A percentile compares a stretch with the other conserved stretches of the same genome.
These are phyloP conservation scores for Cactoblastis cactorum DNA, from an alignment of 2,888 invertebrate species.

Conservation along the genomic window DNA sequence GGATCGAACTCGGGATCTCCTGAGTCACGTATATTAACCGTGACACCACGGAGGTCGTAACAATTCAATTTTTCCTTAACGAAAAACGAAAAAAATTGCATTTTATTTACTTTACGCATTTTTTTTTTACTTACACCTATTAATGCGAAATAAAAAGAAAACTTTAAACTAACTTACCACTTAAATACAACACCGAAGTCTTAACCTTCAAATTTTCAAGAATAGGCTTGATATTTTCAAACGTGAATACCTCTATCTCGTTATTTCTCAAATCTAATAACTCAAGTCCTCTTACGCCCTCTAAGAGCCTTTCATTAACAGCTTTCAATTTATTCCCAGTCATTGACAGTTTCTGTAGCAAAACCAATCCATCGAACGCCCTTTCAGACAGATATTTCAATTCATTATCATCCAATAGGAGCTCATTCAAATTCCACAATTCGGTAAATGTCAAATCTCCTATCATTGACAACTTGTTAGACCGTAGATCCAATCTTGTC, in stretches of 20 bases:
- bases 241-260: conserved; percentile 85
- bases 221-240: conserved; percentile 87
- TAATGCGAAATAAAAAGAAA: too few species aligned
- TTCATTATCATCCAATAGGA: conserved; percentile 85
- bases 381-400: conserved; percentile 86
- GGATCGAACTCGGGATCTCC: too few species aligned
- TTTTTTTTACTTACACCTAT: too few species aligned
- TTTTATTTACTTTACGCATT: too few species aligned
- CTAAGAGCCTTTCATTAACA: conserved; percentile 85
- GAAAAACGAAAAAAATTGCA: too few species aligned
- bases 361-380: conserved; percentile 87
- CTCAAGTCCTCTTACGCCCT: conserved; percentile 85
- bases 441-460: conserved; percentile 90
- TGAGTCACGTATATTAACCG: too few species aligned
- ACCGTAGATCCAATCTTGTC: conserved; percentile 85
- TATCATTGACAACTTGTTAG: conserved; percentile 87
- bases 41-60: too few species aligned
- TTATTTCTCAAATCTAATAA: conserved; percentile 89
- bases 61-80: too few species aligned
- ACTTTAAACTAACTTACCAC: too few species aligned
- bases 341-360: conserved; percentile 85
- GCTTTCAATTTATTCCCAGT: conserved; percentile 87
- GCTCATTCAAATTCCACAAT: conserved; percentile 85
- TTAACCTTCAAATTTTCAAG: conserved; percentile 84
- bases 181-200: conserved; percentile 66